Evolutionary conservation across 2,888 invertebrate species (phyloP).

Genomic region (Stenoptilia bipunctidactyla): DNA sequence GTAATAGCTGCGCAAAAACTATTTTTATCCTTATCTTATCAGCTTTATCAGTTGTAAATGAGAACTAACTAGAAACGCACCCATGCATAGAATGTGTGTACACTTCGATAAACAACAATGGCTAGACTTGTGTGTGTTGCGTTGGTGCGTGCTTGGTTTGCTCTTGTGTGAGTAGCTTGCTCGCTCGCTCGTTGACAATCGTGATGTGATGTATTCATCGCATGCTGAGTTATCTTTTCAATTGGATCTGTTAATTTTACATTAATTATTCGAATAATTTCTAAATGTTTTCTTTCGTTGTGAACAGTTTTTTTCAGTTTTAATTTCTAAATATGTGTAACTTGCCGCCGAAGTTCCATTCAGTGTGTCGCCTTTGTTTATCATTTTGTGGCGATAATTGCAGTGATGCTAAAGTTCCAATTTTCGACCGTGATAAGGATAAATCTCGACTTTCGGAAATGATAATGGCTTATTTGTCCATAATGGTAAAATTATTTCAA

Average conservation of each 20-base stretch:
- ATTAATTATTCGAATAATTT: constrained; percentile 63
- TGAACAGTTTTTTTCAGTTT: constrained; percentile 61
- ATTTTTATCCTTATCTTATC: constrained; percentile 26
- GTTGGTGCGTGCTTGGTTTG: constrained; percentile 49
- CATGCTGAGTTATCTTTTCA: constrained; percentile 68
- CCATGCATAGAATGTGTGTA: constrained; percentile 31
- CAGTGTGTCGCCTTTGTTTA: constrained; percentile 94
- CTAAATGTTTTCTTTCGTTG: constrained; percentile 68
- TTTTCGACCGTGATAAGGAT: constrained; percentile 82
- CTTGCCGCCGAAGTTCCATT: constrained; percentile 93
- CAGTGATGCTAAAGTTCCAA: constrained; percentile 82
- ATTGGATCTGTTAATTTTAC: constrained; percentile 62
- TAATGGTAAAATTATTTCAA: constrained; percentile 74
- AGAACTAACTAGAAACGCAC: constrained; percentile 33
- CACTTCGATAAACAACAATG: constrained; percentile 56
- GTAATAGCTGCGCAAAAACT: too few species aligned
- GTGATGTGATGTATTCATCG: constrained; percentile 71
- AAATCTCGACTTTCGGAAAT: constrained; percentile 77
- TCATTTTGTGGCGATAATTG: constrained; percentile 79
- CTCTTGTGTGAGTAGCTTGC: constrained; percentile 61
- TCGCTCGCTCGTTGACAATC: constrained; percentile 61
- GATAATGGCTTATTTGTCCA: constrained; percentile 84
- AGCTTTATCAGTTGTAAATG: constrained; percentile 35
- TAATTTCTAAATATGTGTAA: constrained; percentile 85
- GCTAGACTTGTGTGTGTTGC: constrained; percentile 43